These are phyloP conservation scores for Pandion haliaetus DNA, from an alignment of 2,113 vertebrate genomes.

Conservation along the genomic window DNA sequence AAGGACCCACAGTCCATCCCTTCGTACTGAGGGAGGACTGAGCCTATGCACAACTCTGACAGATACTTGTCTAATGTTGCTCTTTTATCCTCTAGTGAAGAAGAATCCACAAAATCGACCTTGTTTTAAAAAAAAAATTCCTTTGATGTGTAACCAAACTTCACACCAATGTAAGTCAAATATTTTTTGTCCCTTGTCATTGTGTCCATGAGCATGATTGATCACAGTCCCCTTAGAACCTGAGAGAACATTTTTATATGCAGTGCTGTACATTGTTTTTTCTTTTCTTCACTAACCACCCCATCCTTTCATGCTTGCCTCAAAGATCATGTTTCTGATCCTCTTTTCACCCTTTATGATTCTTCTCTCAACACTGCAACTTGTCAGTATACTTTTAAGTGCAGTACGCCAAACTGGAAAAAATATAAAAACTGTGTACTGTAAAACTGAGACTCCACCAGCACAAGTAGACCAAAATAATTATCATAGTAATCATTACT, in stretches of 20 bases:
- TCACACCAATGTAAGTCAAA: neutral
- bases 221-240: neutral
- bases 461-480: neutral
- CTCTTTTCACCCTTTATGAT: neutral
- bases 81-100: neutral
- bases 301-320: neutral
- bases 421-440: neutral
- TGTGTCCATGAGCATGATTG: neutral
- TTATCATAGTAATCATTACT: neutral
- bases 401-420: neutral
- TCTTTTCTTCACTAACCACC: neutral
- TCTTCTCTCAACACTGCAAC: neutral
- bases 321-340: neutral
- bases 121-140: neutral
- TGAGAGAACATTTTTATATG: neutral
- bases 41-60: neutral
- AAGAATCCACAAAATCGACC: neutral
- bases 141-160: neutral
- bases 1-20: neutral
- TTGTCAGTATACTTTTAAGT: neutral
- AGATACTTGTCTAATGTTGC: neutral
- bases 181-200: neutral
- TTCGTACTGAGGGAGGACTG: neutral
- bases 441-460: neutral
- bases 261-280: neutral